phyloP scores from a whole-genome alignment of 1,140 invertebrate genomes.

The Phortica variegata region DNA sequence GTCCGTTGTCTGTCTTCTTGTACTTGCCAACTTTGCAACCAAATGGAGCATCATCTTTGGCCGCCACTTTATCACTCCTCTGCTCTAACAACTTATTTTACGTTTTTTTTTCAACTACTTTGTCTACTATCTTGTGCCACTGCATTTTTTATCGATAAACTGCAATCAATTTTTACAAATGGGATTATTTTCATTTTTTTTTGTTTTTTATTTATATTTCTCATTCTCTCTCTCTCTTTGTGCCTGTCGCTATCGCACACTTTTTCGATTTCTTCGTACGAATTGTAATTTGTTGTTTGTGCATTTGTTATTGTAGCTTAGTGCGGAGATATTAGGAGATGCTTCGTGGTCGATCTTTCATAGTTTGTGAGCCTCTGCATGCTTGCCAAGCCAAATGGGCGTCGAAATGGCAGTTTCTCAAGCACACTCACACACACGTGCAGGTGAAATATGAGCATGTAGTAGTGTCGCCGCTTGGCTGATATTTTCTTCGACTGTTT shows the following conservation, averaged over 20 bases:
- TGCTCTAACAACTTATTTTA: slow-evolving; percentile 32
- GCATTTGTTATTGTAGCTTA: slow-evolving; percentile 52
- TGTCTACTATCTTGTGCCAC: slow-evolving; percentile 1
- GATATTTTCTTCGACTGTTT: slow-evolving; percentile 45
- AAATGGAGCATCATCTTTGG: neutral
- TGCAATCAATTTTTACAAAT: slow-evolving; percentile 55
- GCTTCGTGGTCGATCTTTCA: too few relatives aligned
- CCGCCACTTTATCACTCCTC: slow-evolving; percentile 13
- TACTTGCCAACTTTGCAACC: neutral
- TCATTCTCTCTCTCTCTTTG: slow-evolving; percentile 9
- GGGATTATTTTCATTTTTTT: slow-evolving; percentile 43
- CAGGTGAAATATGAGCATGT: too few relatives aligned
- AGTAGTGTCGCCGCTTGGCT: slow-evolving; percentile 50
- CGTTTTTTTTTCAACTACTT: slow-evolving; percentile 19
- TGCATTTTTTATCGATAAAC: slow-evolving; percentile 49
- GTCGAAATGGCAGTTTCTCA: slow-evolving; percentile 30
- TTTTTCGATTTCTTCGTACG: slow-evolving; percentile 13
- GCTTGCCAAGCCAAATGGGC: slow-evolving; percentile 4
- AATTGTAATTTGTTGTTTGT: slow-evolving; percentile 52
- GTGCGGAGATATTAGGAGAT: too few relatives aligned
- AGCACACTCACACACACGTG: too few relatives aligned
- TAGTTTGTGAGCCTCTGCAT: too few relatives aligned
- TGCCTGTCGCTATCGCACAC: neutral
- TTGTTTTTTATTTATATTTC: slow-evolving; percentile 14
- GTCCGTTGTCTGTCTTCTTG: slow-evolving; percentile 14